Base-by-base conservation (phyloP, 2,797 vertebrate genomes). In the Sebastes matsubarae region DNA sequence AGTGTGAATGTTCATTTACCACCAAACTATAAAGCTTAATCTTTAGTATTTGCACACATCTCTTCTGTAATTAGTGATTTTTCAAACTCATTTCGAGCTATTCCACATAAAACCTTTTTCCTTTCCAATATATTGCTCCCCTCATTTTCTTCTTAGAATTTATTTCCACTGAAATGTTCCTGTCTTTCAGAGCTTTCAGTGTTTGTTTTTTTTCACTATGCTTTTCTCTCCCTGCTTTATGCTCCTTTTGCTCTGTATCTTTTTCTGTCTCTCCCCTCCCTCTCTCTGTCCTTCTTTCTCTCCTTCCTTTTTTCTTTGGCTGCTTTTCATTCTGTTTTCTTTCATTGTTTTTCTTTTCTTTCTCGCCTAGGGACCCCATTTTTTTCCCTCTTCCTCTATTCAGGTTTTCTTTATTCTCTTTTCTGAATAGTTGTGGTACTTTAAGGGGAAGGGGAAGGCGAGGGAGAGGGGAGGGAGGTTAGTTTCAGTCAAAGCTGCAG, bases 381-480 rank as follows among this genome's bases (percentile, higher is more conserved):
- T 96, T 95, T 86, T 88, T 86, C 16, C 36, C 93, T 95, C 92
- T 95, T 95, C 91, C 92, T 95, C 94, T 96, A 95, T 96, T 96
- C 95, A 95, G 94, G 93, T 95, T 95, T 94, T 95, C 95, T 95
- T 95, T 95, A 95, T 96, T 95, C 95, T 95, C 91, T 92, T 94
- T 94, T 95, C 91, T 96, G 94, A 96, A 95, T 96, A 95, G 95
- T 95, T 96, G 92, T 94, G 94, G 92, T 96, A 94, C 94, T 96
- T 96, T 95, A 95, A 95, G 93, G 91, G 92, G 92, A 95, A 94
- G 90, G 89, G 89, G 88, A 92, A 94, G 91, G 91, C 76, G 91
- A 94, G 88, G 91, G 87, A 84, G 92, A 90, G 87, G 88, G 89
- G 93, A 91, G 93, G 93, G 93, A 95, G 95, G 94, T 93, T 94